Evolutionary conservation across 2,113 vertebrate genomes (phyloP).

Genomic region (Pseudorhombus dupliciocellatus): DNA sequence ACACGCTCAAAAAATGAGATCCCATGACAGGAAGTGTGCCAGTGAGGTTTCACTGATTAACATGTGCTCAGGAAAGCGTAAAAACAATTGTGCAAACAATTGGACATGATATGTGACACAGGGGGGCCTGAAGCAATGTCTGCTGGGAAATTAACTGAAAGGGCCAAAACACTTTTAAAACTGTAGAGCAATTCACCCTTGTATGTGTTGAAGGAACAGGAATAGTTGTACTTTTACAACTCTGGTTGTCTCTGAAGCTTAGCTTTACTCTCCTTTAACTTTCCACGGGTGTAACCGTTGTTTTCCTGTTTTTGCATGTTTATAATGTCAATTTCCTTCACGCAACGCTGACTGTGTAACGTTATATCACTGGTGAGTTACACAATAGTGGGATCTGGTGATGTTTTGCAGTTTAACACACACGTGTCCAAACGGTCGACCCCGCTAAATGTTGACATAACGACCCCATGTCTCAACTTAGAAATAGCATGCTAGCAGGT

Average conservation of each 20-base stretch:
- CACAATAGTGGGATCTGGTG: neutral
- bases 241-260: neutral
- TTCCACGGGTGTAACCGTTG: neutral
- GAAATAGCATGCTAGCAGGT: slow-evolving; percentile 36
- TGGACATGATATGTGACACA: neutral
- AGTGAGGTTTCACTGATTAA: slow-evolving; percentile 9
- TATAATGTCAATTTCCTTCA: neutral
- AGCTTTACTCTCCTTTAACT: neutral
- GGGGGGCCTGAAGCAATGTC: neutral
- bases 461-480: neutral
- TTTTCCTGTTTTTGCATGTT: neutral
- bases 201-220: neutral
- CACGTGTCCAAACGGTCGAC: neutral
- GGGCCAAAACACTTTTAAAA: neutral
- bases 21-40: neutral
- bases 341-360: slow-evolving; percentile 10
- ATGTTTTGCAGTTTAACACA: neutral
- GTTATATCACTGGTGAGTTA: neutral
- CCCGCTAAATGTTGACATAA: neutral
- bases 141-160: neutral
- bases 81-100: slow-evolving; percentile 13
- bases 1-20: neutral
- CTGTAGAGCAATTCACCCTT: neutral
- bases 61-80: slow-evolving; percentile 37
- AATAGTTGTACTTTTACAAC: too few species aligned